Evolutionary conservation across 2,113 vertebrate genomes (phyloP).

Genomic region (Ceyx margarethae): DNA sequence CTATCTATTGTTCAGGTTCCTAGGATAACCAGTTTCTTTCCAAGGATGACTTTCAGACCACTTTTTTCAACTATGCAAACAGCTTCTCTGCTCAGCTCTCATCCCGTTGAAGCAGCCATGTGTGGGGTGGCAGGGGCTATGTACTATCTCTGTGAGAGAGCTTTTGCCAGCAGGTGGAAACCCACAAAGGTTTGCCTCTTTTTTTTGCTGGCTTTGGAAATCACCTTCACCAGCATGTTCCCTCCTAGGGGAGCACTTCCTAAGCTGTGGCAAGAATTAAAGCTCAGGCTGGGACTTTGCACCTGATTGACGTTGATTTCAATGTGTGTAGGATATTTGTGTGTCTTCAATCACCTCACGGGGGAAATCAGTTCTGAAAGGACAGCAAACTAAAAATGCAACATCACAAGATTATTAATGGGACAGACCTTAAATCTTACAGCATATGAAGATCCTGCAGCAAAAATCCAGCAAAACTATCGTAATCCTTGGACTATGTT

Average conservation of each 20-base stretch:
- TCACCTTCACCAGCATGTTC: conserved; percentile 64
- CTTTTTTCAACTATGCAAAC: conserved; percentile 83
- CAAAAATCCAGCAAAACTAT: conserved; percentile 14
- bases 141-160: conserved; percentile 85
- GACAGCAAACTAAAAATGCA: conserved; percentile 82
- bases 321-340: conserved; percentile 60
- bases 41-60: conserved; percentile 80
- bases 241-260: conserved; percentile 61
- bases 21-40: conserved; percentile 80
- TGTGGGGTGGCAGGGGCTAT: conserved; percentile 85
- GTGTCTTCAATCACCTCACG: conserved; percentile 64
- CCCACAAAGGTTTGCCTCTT: conserved; percentile 87
- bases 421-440: conserved; percentile 27
- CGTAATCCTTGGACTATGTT: conserved; percentile 18
- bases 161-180: conserved; percentile 83
- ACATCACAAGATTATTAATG: conserved; percentile 60
- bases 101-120: conserved; percentile 84
- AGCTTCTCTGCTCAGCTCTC: conserved; percentile 83
- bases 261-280: conserved; percentile 70
- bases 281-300: conserved; percentile 67
- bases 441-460: conserved; percentile 39
- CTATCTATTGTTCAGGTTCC: conserved; percentile 85
- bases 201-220: conserved; percentile 77
- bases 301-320: conserved; percentile 74
- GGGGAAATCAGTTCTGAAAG: conserved; percentile 71